Base-by-base conservation (phyloP, 2,113 vertebrate species). In the Psilopogon haemacephalus region DNA sequence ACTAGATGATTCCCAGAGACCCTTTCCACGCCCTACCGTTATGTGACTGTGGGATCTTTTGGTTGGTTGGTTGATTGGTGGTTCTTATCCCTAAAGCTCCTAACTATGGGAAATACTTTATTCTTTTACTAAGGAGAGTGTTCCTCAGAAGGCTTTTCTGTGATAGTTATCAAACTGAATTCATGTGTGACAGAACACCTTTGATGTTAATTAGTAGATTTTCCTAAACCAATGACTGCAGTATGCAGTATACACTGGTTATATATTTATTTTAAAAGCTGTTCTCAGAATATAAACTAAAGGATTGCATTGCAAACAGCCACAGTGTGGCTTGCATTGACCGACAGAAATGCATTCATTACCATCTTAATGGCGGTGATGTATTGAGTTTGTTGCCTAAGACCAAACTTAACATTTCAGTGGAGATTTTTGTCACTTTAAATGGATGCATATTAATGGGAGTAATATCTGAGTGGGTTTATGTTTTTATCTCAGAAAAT, bases 401-500 rank as follows among this genome's bases (percentile, higher is more conserved):
- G 20, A 55, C 15, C 42, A 86, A 80, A 63, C 27, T 38, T 85
- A 68, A 70, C 8, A 69, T 81, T 80, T 93, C 27, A 40, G 64
- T 81, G 9, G 64, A 69, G 42, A 56, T 78, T 88, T 94, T 74
- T 65, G 13, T 88, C 26, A 35, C 33, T 84, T 84, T 82, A 75
- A 11, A 16, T 44, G 15, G 21, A 44, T 64, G 28, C 16, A 18
- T 88, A 69, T 88, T 93, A 90, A 84, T 38, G 62, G 26, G 18
- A 84, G 52, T 83, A 83, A 63, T 67, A 80, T 52, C 70, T 86
- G 44, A 37, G 33, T 75, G n/a, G 9, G 55, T 60, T 91, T 88
- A 18, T 83, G 17, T 44, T 88, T 96, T 90, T 88, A 69, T 35
- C 15, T 78, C 37, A 44, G 68, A 72, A 90, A 75, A 54, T n/a